Conservation (phyloP, 37 sponge, comb jelly and placozoan genomes). For the Cladorhizidae sp. region DNA sequence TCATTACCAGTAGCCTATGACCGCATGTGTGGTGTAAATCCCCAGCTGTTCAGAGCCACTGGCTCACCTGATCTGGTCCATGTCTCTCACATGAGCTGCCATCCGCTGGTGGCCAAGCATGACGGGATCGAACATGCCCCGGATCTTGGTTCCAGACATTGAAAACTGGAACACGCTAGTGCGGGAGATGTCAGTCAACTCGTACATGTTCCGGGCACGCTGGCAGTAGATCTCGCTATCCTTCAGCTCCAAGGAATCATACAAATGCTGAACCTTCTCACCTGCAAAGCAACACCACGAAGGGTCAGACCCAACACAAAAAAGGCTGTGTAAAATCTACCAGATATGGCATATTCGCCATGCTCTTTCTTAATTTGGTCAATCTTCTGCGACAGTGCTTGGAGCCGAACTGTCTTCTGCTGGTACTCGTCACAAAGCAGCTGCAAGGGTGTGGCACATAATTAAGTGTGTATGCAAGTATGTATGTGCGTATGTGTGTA, state of each 20-base stretch:
- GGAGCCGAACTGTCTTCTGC: slow-evolving; percentile 53
- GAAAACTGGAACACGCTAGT: slow-evolving; percentile 59
- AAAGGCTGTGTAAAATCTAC: no score
- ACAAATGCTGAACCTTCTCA: slow-evolving; percentile 60
- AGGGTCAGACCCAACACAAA: no score
- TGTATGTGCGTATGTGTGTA: no score
- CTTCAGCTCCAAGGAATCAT: slow-evolving; percentile 58
- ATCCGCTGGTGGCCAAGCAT: slow-evolving; percentile 65
- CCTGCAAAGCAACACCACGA: slow-evolving; percentile 15
- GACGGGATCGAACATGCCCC: slow-evolving; percentile 69
- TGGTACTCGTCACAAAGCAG: slow-evolving; percentile 67
- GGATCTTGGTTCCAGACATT: slow-evolving; percentile 45
- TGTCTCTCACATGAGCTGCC: slow-evolving; percentile 45
- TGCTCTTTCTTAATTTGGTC: slow-evolving; percentile 36
- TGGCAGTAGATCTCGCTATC: slow-evolving; percentile 72
- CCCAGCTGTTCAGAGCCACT: background rate
- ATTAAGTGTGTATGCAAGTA: no score
- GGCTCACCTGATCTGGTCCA: slow-evolving; percentile 64
- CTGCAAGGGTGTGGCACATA: slow-evolving; percentile 22
- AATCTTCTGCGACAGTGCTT: slow-evolving; percentile 48
- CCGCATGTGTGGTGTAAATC: background rate
- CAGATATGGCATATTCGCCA: slow-evolving; percentile 49
- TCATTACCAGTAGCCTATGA: background rate
- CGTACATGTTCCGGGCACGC: slow-evolving; percentile 53
- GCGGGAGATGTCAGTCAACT: slow-evolving; percentile 6